Conservation (phyloP, 2,888 invertebrate species). For the Miltochrista miniata region DNA sequence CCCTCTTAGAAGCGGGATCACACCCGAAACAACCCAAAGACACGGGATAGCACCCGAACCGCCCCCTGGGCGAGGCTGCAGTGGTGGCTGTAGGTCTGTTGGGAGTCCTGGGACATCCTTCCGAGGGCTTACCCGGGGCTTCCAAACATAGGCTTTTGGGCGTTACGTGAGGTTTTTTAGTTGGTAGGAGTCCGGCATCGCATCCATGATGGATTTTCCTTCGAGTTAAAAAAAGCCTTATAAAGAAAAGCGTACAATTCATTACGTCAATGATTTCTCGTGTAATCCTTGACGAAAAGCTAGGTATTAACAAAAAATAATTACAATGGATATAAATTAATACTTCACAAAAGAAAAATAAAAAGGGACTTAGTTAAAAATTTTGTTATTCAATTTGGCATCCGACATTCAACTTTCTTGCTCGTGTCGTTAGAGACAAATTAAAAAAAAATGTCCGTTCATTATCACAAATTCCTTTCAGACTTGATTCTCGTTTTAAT, state of each 20-base stretch:
- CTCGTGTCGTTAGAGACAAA: slow-evolving; percentile 5
- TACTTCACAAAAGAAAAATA: not conserved
- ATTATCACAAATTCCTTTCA: slow-evolving; percentile 19
- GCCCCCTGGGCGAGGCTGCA: no score
- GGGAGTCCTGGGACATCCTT: no score
- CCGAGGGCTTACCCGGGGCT: no score
- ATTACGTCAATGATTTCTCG: not conserved
- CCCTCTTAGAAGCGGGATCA: no score
- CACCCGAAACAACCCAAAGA: no score
- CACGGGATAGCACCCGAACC: no score
- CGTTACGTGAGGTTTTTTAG: no score
- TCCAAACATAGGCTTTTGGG: no score
- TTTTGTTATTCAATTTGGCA: slow-evolving; percentile 33
- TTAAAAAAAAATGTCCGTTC: slow-evolving; percentile 12
- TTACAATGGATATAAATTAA: not conserved
- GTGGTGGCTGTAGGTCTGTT: no score
- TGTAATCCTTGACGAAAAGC: not conserved
- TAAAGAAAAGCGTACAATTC: not conserved
- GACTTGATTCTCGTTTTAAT: slow-evolving; percentile 48
- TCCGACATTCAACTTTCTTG: slow-evolving; percentile 22
- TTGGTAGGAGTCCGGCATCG: no score
- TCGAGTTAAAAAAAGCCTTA: no score
- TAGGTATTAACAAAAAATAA: not conserved
- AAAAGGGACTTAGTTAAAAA: slow-evolving; percentile 4
- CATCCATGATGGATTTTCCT: no score